Conservation (phyloP, 2,113 vertebrate genomes). For the Chlorocebus sabaeus region DNA sequence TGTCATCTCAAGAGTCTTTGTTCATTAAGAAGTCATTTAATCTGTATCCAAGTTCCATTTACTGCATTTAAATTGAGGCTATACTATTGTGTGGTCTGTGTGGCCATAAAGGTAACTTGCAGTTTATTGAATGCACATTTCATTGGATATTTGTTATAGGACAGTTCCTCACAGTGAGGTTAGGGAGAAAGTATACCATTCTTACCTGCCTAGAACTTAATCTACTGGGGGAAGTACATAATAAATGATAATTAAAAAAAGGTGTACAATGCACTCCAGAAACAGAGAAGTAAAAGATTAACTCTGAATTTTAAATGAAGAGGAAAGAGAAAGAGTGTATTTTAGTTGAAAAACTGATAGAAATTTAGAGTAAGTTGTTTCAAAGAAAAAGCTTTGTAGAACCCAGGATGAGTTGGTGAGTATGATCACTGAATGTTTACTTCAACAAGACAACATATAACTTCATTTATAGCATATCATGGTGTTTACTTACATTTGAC, state of each 20-base stretch:
- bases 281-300: neutral
- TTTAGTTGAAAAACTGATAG: neutral
- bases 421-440: neutral
- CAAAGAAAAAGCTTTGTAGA: neutral
- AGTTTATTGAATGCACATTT: neutral
- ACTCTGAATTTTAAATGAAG: neutral
- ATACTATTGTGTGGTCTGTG: neutral
- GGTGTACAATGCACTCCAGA: neutral
- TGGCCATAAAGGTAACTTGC: neutral
- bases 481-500: neutral
- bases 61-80: neutral
- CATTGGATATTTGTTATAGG: neutral
- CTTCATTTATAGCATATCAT: neutral
- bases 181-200: neutral
- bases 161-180: neutral
- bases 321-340: neutral
- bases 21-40: neutral
- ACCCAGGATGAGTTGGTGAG: neutral
- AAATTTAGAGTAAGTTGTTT: constrained; percentile 1
- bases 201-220: neutral
- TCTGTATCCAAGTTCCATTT: neutral
- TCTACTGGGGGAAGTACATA: neutral
- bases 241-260: neutral
- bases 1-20: neutral
- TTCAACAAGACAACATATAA: neutral